Conservation (phyloP, 2,888 invertebrate genomes). For the Galerucella calmariensis region DNA sequence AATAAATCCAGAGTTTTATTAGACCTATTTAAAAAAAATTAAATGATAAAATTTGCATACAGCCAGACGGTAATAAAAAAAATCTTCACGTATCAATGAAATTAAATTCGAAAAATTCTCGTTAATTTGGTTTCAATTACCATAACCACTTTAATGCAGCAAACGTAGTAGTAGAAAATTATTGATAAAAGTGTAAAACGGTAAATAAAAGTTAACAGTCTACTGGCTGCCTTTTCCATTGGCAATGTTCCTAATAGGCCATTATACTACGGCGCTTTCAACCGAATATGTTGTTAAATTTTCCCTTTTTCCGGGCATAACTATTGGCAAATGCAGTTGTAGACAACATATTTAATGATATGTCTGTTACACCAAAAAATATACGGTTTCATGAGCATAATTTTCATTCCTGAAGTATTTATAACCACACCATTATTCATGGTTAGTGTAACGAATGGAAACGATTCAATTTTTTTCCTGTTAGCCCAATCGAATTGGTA, state of each 20-base stretch:
- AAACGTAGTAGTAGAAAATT: slow-evolving; percentile 38
- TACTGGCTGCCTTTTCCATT: slow-evolving; percentile 47
- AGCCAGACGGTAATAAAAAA: slow-evolving; percentile 11
- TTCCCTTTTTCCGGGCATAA: slow-evolving; percentile 47
- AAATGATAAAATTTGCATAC: not conserved
- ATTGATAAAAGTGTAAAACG: slow-evolving; percentile 47
- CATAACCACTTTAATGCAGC: slow-evolving; percentile 34
- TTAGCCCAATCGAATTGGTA: too few relatives aligned
- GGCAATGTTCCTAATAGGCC: slow-evolving; percentile 54
- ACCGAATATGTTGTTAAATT: slow-evolving; percentile 50
- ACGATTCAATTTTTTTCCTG: too few relatives aligned
- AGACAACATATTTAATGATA: slow-evolving; percentile 45
- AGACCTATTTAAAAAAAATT: too few relatives aligned
- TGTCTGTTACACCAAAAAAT: slow-evolving; percentile 27
- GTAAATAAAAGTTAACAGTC: slow-evolving; percentile 50
- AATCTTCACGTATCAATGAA: slow-evolving; percentile 18
- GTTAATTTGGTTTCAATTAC: slow-evolving; percentile 43
- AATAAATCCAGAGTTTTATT: too few relatives aligned
- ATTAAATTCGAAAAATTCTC: slow-evolving; percentile 35
- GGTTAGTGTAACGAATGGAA: not conserved
- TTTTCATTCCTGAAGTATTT: slow-evolving; percentile 10
- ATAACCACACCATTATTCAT: not conserved
- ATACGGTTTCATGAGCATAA: slow-evolving; percentile 3
- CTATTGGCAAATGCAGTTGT: slow-evolving; percentile 45
- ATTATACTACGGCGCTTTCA: slow-evolving; percentile 48